These are phyloP conservation scores for Hirtodrosophila trivittata DNA, from an alignment of 2,888 invertebrate genomes.

Conservation along the genomic window DNA sequence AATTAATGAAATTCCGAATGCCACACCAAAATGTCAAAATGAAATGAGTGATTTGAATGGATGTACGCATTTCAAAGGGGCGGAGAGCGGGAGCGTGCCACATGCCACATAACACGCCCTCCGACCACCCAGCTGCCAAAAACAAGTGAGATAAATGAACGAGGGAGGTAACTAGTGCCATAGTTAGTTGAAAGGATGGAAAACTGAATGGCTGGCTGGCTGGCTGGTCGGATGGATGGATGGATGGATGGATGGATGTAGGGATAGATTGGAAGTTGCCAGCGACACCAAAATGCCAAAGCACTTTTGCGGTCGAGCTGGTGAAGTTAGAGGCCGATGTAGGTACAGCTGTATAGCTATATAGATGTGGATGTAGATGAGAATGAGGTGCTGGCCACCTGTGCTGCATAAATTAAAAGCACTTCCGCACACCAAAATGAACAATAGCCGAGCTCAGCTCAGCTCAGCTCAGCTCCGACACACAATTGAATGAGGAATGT, in stretches of 20 bases:
- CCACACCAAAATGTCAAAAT: constrained; percentile 57
- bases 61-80: constrained; percentile 38
- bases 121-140: constrained; percentile 16
- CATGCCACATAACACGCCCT: constrained; percentile 1
- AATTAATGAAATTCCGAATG: constrained; percentile 65
- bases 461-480: not conserved
- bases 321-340: constrained; percentile 8
- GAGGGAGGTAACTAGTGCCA: constrained; percentile 3
- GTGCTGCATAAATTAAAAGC: constrained; percentile 69
- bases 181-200: constrained; percentile 1
- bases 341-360: not conserved
- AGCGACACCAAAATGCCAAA: constrained; percentile 46
- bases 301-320: constrained; percentile 44
- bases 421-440: constrained; percentile 56
- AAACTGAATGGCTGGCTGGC: constrained; percentile 5
- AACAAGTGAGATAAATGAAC: constrained; percentile 62
- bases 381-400: constrained; percentile 39
- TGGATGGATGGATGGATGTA: constrained; percentile 30
- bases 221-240: not conserved
- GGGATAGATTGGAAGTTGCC: constrained; percentile 29
- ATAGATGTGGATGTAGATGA: constrained; percentile 4
- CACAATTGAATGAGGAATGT: constrained; percentile 49
- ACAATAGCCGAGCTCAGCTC: constrained; percentile 45
- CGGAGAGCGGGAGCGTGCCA: not conserved
- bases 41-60: constrained; percentile 60